A percentile compares a stretch with the other conserved stretches of the same genome.
Evolutionary conservation across 2,888 invertebrate species (phyloP).

Genomic region (Drosophila peninsularis): DNA sequence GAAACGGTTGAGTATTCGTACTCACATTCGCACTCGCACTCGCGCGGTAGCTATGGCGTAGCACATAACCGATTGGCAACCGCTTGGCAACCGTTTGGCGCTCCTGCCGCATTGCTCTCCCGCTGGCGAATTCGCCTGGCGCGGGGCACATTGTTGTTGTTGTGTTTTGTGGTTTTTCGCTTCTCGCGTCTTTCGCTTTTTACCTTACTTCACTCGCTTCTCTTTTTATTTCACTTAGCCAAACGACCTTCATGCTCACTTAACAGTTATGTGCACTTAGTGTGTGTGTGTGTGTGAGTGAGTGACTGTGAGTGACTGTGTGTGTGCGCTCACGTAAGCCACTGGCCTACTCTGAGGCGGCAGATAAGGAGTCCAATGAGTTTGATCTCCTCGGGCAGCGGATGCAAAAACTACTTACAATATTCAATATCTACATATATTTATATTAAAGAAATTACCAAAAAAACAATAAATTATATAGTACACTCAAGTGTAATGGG

Average conservation of each 20-base stretch:
- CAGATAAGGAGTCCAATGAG: constrained; percentile 21
- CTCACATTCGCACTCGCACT: constrained; percentile 9
- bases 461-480: constrained; percentile 1
- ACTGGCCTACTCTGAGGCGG: constrained; percentile 15
- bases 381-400: constrained; percentile 4
- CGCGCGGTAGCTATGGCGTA: constrained; percentile 13
- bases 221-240: constrained; percentile 48
- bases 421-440: neutral
- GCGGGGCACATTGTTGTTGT: constrained; percentile 23
- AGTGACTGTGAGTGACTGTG: neutral
- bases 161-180: constrained; percentile 29
- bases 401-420: constrained; percentile 5
- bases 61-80: constrained; percentile 52
- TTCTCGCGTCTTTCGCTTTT: constrained; percentile 25
- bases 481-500: neutral
- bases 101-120: constrained; percentile 32
- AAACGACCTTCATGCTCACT: constrained; percentile 78
- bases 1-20: constrained; percentile 62
- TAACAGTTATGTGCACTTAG: constrained; percentile 66
- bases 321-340: constrained; percentile 60
- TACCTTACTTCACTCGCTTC: constrained; percentile 17
- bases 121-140: constrained; percentile 9
- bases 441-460: constrained; percentile 2
- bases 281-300: constrained; percentile 7
- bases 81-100: constrained; percentile 35